phyloP scores from a whole-genome alignment of 2,888 invertebrate species.

The Cheilosia grossa region DNA sequence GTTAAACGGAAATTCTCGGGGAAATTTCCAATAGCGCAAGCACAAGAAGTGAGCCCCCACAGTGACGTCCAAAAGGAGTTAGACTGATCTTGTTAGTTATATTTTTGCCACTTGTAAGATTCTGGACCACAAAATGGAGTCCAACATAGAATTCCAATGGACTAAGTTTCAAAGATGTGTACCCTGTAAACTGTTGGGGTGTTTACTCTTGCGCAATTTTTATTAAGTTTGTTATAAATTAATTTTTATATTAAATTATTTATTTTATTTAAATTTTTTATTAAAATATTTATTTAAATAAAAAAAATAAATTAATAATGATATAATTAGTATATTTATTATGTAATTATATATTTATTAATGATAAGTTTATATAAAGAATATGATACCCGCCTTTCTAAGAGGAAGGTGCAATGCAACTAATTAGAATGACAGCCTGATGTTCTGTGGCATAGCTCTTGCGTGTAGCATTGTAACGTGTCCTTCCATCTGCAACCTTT shows the following conservation, averaged over 20 bases:
- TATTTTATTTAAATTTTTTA: constrained; percentile 82
- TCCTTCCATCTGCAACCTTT: background rate
- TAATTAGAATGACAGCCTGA: constrained; percentile 49
- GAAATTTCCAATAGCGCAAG: constrained; percentile 4
- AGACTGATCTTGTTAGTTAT: background rate
- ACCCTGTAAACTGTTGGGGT: too few relatives aligned
- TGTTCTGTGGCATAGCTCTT: constrained; percentile 34
- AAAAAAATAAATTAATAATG: constrained; percentile 84
- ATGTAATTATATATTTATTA: constrained; percentile 77
- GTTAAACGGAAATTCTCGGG: constrained; percentile 1
- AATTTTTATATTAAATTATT: constrained; percentile 84
- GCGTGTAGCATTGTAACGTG: constrained; percentile 3
- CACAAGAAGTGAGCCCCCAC: background rate
- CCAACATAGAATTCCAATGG: too few relatives aligned
- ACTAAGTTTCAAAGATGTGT: too few relatives aligned
- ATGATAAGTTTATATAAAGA: constrained; percentile 81
- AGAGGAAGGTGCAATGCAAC: constrained; percentile 31
- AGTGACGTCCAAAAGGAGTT: background rate
- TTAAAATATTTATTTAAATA: constrained; percentile 83
- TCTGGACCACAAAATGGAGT: too few relatives aligned
- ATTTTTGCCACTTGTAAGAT: too few relatives aligned
- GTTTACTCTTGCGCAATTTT: constrained; percentile 80
- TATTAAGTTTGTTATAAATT: constrained; percentile 84
- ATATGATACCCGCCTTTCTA: constrained; percentile 15
- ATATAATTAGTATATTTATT: constrained; percentile 85